Conservation (phyloP, 2,888 invertebrate genomes). For the Pandemis corylana region DNA sequence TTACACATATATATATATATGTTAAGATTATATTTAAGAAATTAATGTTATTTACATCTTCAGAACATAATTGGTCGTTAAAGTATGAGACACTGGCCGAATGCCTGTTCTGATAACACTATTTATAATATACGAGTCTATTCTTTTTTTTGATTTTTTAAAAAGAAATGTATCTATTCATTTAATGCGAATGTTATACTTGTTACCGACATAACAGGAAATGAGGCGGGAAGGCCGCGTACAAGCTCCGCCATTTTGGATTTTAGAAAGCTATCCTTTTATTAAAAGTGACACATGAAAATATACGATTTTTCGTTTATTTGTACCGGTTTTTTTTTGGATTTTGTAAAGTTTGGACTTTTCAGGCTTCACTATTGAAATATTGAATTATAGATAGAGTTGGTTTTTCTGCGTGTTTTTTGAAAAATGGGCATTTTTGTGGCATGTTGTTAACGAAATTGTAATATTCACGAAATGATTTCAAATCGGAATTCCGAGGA, state of each 20-base stretch:
- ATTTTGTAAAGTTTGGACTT: background rate
- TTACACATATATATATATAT: no score
- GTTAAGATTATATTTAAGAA: no score
- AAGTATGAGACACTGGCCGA: background rate
- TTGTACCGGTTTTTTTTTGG: background rate
- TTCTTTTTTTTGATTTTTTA: background rate
- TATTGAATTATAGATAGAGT: background rate
- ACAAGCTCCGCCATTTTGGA: constrained; percentile 46
- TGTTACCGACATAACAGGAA: constrained; percentile 35
- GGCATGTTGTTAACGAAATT: no score
- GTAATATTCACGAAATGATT: no score
- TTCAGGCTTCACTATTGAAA: background rate
- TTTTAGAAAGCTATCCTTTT: constrained; percentile 29
- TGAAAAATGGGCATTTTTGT: no score
- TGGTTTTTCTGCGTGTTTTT: background rate
- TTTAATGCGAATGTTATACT: background rate
- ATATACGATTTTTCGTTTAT: background rate
- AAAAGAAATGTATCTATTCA: background rate
- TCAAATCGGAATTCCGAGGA: no score
- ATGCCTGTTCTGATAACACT: background rate
- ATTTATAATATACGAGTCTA: background rate
- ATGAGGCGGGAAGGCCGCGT: constrained; percentile 38
- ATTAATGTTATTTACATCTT: no score
- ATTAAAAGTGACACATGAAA: constrained; percentile 1
- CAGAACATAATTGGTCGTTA: background rate